Evolutionary conservation across 2,797 vertebrate species (phyloP), one percentile per base, ranked within the genome.

Genomic region (Emydoidea blandingii): DNA sequence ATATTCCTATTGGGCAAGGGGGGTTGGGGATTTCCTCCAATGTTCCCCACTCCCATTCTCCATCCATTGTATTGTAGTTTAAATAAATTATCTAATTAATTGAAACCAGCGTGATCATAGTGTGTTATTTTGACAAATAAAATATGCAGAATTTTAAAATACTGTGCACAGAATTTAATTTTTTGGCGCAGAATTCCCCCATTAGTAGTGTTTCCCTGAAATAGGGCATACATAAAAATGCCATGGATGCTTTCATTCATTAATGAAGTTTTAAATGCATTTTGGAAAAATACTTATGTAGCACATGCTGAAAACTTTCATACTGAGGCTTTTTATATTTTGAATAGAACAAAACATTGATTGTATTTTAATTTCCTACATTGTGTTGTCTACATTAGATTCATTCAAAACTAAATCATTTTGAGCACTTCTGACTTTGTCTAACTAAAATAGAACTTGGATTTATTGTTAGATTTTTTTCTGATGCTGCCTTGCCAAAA

Each of bases 321-420:
- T 47, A 83, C 2, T 8, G 47, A 1, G 59, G 0, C 5, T 2
- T 1, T 1, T 90, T 82, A 34, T 27, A 53, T 5, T 18, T 19
- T 72, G 41, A 10, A 34, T n/a, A 68, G 18, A 37, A 68, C 65
- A 68, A 68, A 68, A 68, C 5, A 65, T 4, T 19, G 59, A 62
- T 62, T 65, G 62, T n/a, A 37, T 68, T 68, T 68, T 37, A 37
- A 68, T 47, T 76, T 47, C 41, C 37, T 29, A 76, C 15, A 76
- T 5, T 85, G 1, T 1, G 11, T 31, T 4, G 16, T 47, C 47
- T 52, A 14, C 3, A 16, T 3, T 18, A 44, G 68, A 50, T 85
- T 86, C 54, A 86, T 53, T 85, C 84, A 21, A 50, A 86, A 44
- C 44, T 47, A 14, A 27, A 86, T 1, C 27, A 6, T 34, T 16